Evolutionary conservation across 1,140 invertebrate species (phyloP), one percentile per base, ranked within the genome.

Genomic region (Tetraneura akinire): DNA sequence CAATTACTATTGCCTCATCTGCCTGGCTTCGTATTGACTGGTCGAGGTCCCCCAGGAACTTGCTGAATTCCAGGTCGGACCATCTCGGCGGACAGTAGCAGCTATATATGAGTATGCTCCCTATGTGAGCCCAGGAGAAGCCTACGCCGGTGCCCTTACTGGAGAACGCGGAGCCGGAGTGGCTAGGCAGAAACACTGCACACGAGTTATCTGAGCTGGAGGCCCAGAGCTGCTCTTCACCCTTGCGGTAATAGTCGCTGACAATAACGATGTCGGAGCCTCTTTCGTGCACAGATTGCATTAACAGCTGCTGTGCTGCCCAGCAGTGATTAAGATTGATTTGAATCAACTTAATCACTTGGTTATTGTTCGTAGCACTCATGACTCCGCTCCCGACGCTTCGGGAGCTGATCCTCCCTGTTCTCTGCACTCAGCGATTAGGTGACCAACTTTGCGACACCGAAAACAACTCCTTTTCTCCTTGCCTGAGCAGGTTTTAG

Each of bases 321-420:
- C 53, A 14, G n/a, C n/a, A n/a, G n/a, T n/a, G n/a, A n/a, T n/a
- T n/a, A n/a, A n/a, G n/a, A n/a, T n/a, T n/a, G n/a, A 80, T 60
- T 80, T 80, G 76, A 9, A 80, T 18, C 3, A 80, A 3, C 32
- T 62, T 80, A 21, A 80, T 26, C 23, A 32, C 49, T 76, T 45
- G 42, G 10, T 10, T 10, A 10, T 45, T 45, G 57, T 14, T 4
- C 57, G 42, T 45, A n/a, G n/a, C 42, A 6, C 4, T 45, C 42
- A 45, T 45, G 4, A 6, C 10, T 4, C 4, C 42, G 42, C 4
- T 4, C 42, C 4, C 42, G 10, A 45, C 42, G 42, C 42, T 4
- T 45, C 10, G 4, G 42, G 42, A 10, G 10, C 42, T 45, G 4
- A 6, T 45, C 4, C 42, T 10, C 42, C 42, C 42, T 45, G 42